Evolutionary conservation across 1,140 invertebrate genomes (phyloP).

Genomic region (Bombus breviceps): DNA sequence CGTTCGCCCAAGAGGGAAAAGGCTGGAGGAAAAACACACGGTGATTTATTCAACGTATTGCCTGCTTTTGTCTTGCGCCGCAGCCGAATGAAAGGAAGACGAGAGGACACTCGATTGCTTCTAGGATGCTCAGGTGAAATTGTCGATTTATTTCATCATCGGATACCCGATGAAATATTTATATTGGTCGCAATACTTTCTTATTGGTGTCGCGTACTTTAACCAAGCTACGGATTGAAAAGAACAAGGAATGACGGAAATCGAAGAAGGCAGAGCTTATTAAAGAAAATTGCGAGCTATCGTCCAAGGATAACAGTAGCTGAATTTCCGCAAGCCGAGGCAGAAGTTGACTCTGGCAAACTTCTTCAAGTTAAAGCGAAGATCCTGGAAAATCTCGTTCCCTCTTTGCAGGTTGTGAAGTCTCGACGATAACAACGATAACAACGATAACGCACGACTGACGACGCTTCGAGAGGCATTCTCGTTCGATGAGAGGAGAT

Average conservation of each 20-base stretch:
- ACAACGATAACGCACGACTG: constrained; percentile 2
- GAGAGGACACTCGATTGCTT: not conserved
- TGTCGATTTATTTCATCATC: too few relatives aligned
- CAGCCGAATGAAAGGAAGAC: too few relatives aligned
- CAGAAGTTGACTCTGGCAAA: constrained; percentile 10
- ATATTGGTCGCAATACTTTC: too few relatives aligned
- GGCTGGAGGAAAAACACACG: not conserved
- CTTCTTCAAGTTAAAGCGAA: not conserved
- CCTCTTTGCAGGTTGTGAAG: not conserved
- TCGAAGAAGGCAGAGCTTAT: not conserved
- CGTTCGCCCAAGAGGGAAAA: too few relatives aligned
- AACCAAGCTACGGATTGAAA: not conserved
- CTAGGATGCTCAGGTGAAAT: too few relatives aligned
- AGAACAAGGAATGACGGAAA: not conserved
- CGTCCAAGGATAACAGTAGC: constrained; percentile 5
- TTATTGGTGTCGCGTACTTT: not conserved
- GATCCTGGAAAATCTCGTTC: constrained; percentile 27
- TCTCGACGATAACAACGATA: not conserved
- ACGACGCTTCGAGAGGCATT: not conserved
- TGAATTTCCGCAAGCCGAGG: not conserved
- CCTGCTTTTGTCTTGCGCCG: not conserved
- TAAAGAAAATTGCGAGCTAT: not conserved
- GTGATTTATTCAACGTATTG: not conserved
- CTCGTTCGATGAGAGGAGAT: not conserved
- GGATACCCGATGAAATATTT: not conserved